These are phyloP conservation scores for Cacoxenus indagator DNA, from an alignment of 2,888 invertebrate species.

Conservation along the genomic window DNA sequence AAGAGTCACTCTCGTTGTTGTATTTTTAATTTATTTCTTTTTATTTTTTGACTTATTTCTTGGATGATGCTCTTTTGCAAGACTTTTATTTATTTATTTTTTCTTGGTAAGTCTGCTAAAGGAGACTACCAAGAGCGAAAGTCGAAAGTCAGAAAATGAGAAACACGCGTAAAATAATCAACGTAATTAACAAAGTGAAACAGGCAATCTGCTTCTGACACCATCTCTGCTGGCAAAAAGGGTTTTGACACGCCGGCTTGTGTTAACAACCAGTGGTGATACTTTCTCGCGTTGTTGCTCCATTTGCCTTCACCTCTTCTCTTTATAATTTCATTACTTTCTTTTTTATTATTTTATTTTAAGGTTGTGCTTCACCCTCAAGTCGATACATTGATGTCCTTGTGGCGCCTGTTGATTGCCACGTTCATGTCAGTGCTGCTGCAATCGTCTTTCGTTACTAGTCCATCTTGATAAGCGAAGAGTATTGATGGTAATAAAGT, in stretches of 20 bases:
- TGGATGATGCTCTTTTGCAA: background rate
- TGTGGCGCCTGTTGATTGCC: too few relatives aligned
- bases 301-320: background rate
- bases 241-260: too few relatives aligned
- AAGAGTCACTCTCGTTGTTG: constrained; percentile 1
- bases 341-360: too few relatives aligned
- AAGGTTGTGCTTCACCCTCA: too few relatives aligned
- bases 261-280: too few relatives aligned
- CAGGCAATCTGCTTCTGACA: background rate
- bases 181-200: constrained; percentile 7
- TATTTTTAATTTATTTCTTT: background rate
- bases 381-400: too few relatives aligned
- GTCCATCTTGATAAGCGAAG: too few relatives aligned
- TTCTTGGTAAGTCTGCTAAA: background rate
- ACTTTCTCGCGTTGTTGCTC: too few relatives aligned
- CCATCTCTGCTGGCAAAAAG: background rate
- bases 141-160: background rate
- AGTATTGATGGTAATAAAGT: too few relatives aligned
- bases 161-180: constrained; percentile 2
- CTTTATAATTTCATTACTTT: background rate
- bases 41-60: background rate
- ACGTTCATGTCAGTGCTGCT: too few relatives aligned
- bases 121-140: background rate
- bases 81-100: background rate
- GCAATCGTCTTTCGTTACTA: too few relatives aligned